Percentiles rank a stretch among this genome's conserved stretches.
phyloP scores from a whole-genome alignment of 2,797 vertebrate species.

The Myiotriccus ornatus region DNA sequence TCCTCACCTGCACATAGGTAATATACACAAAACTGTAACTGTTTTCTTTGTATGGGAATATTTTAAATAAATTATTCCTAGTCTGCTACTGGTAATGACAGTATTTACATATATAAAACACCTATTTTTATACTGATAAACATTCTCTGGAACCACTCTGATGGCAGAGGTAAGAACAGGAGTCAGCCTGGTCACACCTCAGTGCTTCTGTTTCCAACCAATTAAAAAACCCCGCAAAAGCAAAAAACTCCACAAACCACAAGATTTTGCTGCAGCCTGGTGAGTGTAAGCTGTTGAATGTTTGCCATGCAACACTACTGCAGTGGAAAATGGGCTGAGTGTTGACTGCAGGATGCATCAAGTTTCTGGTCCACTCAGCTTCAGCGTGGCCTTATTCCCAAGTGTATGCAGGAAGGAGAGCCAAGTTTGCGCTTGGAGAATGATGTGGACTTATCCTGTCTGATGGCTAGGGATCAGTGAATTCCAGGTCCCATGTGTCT shows the following conservation, averaged over 20 bases:
- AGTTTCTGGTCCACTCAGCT: neutral
- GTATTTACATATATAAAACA: neutral
- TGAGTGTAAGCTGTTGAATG: rapidly evolving
- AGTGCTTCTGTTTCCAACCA: neutral
- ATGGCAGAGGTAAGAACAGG: neutral
- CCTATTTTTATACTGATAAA: neutral
- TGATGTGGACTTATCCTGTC: neutral
- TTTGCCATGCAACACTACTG: neutral
- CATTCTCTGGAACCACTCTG: neutral
- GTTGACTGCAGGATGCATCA: neutral
- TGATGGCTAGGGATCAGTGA: neutral
- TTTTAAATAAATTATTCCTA: neutral
- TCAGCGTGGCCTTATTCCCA: neutral
- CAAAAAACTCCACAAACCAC: neutral
- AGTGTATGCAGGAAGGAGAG: neutral
- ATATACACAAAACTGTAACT: neutral
- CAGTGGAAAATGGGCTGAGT: rapidly evolving
- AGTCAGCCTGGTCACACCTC: neutral
- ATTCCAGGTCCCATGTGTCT: neutral
- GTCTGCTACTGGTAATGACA: neutral
- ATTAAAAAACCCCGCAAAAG: neutral
- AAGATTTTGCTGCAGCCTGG: neutral
- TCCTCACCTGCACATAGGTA: neutral
- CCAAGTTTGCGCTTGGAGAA: neutral
- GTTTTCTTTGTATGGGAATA: neutral